These are phyloP conservation scores for Petrocephalus schoutedeni DNA, from an alignment of 2,797 vertebrate genomes.

Conservation along the genomic window DNA sequence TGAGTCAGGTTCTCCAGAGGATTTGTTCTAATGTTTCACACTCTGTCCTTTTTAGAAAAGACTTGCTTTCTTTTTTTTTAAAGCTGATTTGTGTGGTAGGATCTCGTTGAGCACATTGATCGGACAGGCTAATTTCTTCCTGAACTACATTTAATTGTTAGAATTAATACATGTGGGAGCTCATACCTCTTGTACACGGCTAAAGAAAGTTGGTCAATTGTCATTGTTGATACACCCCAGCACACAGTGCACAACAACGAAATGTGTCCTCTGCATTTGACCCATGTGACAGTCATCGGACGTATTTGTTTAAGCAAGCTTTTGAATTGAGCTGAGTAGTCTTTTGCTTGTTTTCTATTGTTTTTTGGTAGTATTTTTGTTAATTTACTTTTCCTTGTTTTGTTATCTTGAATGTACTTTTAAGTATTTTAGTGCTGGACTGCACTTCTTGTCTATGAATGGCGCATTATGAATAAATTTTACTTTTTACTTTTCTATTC, in stretches of 20 bases:
- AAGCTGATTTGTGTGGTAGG: neutral
- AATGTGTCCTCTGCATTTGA: too few species aligned
- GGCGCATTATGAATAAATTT: neutral
- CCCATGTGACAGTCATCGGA: too few species aligned
- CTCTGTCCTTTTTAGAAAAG: neutral
- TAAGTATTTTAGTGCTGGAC: too few species aligned
- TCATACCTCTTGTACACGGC: neutral
- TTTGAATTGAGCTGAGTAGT: too few species aligned
- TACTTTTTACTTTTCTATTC: neutral
- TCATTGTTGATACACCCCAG: too few species aligned
- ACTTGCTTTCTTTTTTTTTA: neutral
- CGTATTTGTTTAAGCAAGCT: too few species aligned
- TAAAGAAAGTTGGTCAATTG: too few species aligned
- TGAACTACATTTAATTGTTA: neutral
- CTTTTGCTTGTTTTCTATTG: too few species aligned
- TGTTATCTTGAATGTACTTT: too few species aligned
- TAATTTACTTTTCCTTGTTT: too few species aligned
- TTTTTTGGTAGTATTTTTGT: too few species aligned
- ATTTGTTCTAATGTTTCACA: neutral
- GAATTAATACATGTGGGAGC: neutral
- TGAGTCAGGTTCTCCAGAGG: neutral
- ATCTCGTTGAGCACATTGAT: neutral
- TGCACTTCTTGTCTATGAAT: neutral
- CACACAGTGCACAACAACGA: too few species aligned
- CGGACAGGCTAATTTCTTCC: neutral